Conservation (phyloP, 2,113 vertebrate species). For the Cheilinus undulatus region DNA sequence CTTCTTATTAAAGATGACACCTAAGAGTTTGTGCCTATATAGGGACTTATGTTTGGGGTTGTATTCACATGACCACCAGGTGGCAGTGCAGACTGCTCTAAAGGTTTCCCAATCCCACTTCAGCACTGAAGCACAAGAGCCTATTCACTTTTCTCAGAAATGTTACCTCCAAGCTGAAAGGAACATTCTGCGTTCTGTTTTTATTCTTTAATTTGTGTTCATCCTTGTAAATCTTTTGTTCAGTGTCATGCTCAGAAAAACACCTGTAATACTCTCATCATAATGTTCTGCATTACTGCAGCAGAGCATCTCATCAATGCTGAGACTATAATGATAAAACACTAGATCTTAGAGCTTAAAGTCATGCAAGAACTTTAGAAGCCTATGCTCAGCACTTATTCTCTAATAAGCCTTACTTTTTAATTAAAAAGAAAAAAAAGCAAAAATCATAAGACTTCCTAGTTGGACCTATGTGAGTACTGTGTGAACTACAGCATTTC, state of each 20-base stretch:
- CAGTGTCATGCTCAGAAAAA: no score
- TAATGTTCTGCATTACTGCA: background rate
- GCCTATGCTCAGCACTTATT: background rate
- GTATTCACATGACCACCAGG: constrained; percentile 46
- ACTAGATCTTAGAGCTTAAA: no score
- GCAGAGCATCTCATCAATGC: background rate
- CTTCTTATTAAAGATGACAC: background rate
- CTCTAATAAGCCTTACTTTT: no score
- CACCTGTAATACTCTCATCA: no score
- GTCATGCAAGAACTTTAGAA: background rate
- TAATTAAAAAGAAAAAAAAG: no score
- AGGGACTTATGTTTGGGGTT: no score
- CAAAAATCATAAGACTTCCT: no score
- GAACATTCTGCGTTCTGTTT: background rate
- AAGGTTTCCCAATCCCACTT: background rate
- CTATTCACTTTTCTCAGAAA: background rate
- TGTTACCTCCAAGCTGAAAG: background rate
- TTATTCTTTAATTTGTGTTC: background rate
- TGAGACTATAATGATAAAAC: background rate
- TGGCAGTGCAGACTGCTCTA: constrained; percentile 54
- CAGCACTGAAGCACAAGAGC: background rate
- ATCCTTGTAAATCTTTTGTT: background rate
- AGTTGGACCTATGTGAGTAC: no score
- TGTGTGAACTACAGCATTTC: no score
- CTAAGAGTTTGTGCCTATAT: background rate